phyloP scores from a whole-genome alignment of 2,113 vertebrate species.

The Daphoenositta chrysoptera region DNA sequence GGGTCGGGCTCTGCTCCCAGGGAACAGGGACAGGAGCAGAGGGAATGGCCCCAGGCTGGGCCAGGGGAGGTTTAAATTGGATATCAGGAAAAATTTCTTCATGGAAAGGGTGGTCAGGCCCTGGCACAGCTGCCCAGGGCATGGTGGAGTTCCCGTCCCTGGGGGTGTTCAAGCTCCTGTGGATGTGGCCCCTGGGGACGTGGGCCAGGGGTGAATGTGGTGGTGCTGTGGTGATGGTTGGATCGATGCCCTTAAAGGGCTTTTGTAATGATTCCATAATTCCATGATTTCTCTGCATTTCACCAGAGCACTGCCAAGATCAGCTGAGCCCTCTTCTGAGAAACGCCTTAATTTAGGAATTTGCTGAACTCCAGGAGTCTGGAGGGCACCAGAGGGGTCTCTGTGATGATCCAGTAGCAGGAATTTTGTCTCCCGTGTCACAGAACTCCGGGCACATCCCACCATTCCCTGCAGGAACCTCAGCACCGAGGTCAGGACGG shows the following conservation, averaged over 20 bases:
- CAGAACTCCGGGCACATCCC: not conserved
- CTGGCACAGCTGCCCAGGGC: not conserved
- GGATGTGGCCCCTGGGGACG: not conserved
- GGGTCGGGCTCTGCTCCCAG: not conserved
- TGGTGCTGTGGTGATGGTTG: too few species aligned
- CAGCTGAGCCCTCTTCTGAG: not conserved
- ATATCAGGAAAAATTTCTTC: accelerated
- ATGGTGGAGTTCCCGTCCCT: not conserved
- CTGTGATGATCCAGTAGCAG: not conserved
- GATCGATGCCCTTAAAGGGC: not conserved
- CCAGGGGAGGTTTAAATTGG: not conserved
- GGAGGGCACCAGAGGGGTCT: not conserved
- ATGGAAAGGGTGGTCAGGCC: not conserved
- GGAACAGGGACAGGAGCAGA: not conserved
- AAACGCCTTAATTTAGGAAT: not conserved
- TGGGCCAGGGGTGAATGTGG: not conserved
- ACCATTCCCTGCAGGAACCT: not conserved
- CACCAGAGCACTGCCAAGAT: not conserved
- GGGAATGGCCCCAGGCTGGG: not conserved
- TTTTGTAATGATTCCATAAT: not conserved
- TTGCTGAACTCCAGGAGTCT: not conserved
- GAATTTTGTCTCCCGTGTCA: not conserved
- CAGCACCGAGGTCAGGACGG: not conserved
- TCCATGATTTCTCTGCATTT: not conserved
- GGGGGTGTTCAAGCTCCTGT: not conserved